phyloP scores from a whole-genome alignment of 2,113 vertebrate species.

The Osmerus eperlanus region DNA sequence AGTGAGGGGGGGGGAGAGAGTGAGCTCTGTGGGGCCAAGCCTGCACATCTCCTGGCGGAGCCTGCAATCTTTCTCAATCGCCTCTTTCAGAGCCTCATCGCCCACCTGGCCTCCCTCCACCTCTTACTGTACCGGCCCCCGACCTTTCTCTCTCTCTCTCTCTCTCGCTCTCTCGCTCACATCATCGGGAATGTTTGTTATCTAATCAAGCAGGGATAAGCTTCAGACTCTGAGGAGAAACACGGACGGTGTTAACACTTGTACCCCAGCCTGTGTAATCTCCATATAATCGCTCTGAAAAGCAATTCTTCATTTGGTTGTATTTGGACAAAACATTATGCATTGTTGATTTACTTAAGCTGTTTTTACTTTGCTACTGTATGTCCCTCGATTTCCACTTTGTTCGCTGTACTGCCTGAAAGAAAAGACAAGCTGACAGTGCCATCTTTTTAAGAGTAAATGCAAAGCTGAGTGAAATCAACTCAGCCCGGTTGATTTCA shows the following conservation, averaged over 20 bases:
- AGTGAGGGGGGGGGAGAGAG: not conserved
- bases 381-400: no score
- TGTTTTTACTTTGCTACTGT: no score
- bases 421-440: no score
- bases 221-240: constrained; percentile 1
- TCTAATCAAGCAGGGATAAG: constrained; percentile 32
- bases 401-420: no score
- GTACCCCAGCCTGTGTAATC: no score
- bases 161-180: constrained; percentile 25
- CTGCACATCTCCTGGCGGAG: constrained; percentile 28
- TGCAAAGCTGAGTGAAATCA: not conserved
- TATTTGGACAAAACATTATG: no score
- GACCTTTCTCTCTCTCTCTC: constrained; percentile 3
- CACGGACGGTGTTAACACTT: not conserved
- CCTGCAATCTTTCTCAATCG: constrained; percentile 30
- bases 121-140: constrained; percentile 3
- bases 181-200: constrained; percentile 50
- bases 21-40: constrained; percentile 15
- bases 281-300: no score
- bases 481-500: not conserved
- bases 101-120: constrained; percentile 14
- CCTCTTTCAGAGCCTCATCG: constrained; percentile 32
- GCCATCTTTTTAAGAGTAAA: no score
- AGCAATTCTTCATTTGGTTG: no score
- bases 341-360: no score